These are phyloP conservation scores for Pantherophis guttatus DNA, from an alignment of 2,113 vertebrate species.

Conservation along the genomic window DNA sequence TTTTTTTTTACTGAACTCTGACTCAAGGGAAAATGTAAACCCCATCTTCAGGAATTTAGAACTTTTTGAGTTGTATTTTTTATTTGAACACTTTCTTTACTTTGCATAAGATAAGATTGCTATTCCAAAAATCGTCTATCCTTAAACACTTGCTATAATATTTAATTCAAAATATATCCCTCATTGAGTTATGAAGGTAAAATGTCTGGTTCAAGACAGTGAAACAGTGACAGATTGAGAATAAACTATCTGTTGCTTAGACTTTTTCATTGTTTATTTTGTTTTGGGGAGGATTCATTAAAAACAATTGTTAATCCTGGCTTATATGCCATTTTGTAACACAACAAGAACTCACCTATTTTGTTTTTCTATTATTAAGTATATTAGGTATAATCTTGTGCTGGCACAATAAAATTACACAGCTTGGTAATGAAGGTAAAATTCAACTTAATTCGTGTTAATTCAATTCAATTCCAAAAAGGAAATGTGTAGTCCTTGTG, in stretches of 20 bases:
- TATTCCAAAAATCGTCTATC: slow-evolving; percentile 43
- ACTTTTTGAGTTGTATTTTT: slow-evolving; percentile 48
- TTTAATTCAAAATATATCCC: slow-evolving; percentile 47
- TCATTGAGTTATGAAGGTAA: slow-evolving; percentile 48
- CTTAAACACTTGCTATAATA: slow-evolving; percentile 41
- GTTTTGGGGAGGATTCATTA: neutral
- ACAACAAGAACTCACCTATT: neutral
- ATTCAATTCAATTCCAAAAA: neutral
- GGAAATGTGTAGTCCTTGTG: neutral
- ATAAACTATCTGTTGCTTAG: slow-evolving; percentile 45
- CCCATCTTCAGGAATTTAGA: slow-evolving; percentile 70
- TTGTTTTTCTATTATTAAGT: neutral
- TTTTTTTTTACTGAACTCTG: slow-evolving; percentile 31
- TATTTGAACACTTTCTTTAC: slow-evolving; percentile 10
- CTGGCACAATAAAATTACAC: neutral
- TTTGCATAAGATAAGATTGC: slow-evolving; percentile 48
- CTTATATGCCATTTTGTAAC: neutral
- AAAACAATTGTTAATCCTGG: neutral
- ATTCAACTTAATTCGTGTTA: neutral
- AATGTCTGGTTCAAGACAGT: neutral
- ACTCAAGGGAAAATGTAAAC: slow-evolving; percentile 43
- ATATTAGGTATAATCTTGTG: neutral
- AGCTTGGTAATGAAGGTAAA: neutral
- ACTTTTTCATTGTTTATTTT: neutral
- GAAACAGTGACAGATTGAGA: slow-evolving; percentile 16